Evolutionary conservation across 2,113 vertebrate species (phyloP).

Genomic region (Gopherus evgoodei): DNA sequence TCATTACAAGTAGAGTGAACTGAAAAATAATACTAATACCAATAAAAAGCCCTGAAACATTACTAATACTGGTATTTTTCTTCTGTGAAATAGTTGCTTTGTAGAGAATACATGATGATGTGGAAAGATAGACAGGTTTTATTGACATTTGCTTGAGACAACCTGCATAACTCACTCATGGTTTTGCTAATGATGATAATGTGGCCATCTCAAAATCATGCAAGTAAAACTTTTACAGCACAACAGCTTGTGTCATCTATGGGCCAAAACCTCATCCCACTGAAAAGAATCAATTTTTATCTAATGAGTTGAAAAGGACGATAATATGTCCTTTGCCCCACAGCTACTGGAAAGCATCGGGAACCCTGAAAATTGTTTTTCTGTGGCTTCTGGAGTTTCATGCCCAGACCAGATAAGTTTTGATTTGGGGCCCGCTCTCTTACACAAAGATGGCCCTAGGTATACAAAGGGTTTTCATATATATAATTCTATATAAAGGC

Average conservation of each 20-base stretch:
- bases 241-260: not conserved
- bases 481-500: not conserved
- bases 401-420: not conserved
- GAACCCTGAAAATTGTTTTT: not conserved
- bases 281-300: not conserved
- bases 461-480: not conserved
- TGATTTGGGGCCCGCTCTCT: not conserved
- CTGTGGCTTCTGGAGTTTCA: not conserved
- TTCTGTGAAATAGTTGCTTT: not conserved
- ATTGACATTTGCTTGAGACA: not conserved
- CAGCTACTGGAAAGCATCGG: not conserved
- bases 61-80: accelerated
- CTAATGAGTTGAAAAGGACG: not conserved
- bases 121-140: not conserved
- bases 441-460: not conserved
- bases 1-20: not conserved
- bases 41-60: not conserved
- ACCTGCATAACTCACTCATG: not conserved
- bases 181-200: not conserved
- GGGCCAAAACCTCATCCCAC: not conserved
- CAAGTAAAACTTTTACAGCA: not conserved
- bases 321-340: not conserved
- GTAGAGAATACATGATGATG: not conserved
- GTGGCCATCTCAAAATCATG: not conserved
- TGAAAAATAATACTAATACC: not conserved